Percentiles rank a stretch among this genome's conserved stretches.
Evolutionary conservation across 1,140 invertebrate species (phyloP).

Genomic region (Hyposmocoma kahamanoa): DNA sequence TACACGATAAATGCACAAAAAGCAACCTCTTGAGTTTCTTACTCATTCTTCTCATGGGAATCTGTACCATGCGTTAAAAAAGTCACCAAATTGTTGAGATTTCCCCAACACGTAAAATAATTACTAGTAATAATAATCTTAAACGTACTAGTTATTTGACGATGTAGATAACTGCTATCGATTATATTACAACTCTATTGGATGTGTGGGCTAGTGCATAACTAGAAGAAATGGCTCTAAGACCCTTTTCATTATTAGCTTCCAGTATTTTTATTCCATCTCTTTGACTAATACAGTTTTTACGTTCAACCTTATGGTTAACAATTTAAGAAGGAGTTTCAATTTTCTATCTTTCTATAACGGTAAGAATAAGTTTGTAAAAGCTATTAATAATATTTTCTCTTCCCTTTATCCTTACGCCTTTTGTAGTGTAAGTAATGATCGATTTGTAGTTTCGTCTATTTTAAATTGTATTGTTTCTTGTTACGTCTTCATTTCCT

Average conservation of each 20-base stretch:
- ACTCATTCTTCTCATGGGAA: no score
- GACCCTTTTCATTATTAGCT: not conserved
- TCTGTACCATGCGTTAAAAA: no score
- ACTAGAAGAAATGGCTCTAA: not conserved
- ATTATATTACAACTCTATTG: no score
- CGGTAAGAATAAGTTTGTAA: slow-evolving; percentile 21
- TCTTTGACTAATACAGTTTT: not conserved
- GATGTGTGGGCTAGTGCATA: no score
- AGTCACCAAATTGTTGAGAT: no score
- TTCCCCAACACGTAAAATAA: no score
- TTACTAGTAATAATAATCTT: no score
- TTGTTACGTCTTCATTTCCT: no score
- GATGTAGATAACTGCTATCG: no score
- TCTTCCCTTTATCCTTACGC: slow-evolving; percentile 35
- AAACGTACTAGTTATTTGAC: no score
- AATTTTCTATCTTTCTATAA: not conserved
- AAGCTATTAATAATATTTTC: slow-evolving; percentile 45
- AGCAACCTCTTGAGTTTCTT: no score
- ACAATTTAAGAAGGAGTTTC: not conserved
- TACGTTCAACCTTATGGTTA: not conserved
- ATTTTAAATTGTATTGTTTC: not conserved
- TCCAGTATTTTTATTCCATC: not conserved
- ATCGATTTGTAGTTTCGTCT: slow-evolving; percentile 13
- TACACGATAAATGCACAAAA: no score
- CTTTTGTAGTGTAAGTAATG: slow-evolving; percentile 33